Conservation (phyloP, 37 sponge, comb jelly and placozoan species). For the Spongilla lacustris region DNA sequence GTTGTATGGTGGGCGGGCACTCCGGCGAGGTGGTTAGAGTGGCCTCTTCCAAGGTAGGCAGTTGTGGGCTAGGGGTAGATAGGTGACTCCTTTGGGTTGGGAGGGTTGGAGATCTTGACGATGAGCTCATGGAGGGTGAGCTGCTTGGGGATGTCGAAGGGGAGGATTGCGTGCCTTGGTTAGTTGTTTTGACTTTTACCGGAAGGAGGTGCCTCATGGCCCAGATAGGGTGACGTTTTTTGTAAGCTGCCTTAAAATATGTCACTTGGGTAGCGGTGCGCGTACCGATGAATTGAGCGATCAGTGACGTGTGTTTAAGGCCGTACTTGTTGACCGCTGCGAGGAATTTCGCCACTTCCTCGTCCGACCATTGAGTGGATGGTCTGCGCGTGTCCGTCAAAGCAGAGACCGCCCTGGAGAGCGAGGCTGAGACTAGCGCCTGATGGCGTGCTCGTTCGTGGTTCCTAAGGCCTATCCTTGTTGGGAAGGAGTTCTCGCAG, state of each 20-base stretch:
- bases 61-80: slow-evolving; percentile 1
- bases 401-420: slow-evolving; percentile 1
- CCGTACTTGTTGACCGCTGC: slow-evolving; percentile 1
- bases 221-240: slow-evolving; percentile 1
- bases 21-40: background rate
- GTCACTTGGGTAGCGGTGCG: slow-evolving; percentile 1
- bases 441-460: slow-evolving; percentile 1
- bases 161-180: slow-evolving; percentile 1
- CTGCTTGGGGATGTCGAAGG: slow-evolving; percentile 1
- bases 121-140: slow-evolving; percentile 1
- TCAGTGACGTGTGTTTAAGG: slow-evolving; percentile 1
- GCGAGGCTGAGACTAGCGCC: background rate
- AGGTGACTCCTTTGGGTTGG: slow-evolving; percentile 1
- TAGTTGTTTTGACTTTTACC: slow-evolving; percentile 1
- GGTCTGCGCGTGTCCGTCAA: slow-evolving; percentile 1
- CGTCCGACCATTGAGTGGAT: slow-evolving; percentile 1
- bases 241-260: background rate
- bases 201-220: slow-evolving; percentile 1
- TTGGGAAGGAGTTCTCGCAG: slow-evolving; percentile 1
- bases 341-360: slow-evolving; percentile 1
- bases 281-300: slow-evolving; percentile 1
- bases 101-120: slow-evolving; percentile 1
- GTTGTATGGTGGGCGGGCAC: background rate
- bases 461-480: slow-evolving; percentile 1
- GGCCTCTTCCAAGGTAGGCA: slow-evolving; percentile 1